Conservation (phyloP, 1,140 invertebrate genomes). For the Hirudo medicinalis region DNA sequence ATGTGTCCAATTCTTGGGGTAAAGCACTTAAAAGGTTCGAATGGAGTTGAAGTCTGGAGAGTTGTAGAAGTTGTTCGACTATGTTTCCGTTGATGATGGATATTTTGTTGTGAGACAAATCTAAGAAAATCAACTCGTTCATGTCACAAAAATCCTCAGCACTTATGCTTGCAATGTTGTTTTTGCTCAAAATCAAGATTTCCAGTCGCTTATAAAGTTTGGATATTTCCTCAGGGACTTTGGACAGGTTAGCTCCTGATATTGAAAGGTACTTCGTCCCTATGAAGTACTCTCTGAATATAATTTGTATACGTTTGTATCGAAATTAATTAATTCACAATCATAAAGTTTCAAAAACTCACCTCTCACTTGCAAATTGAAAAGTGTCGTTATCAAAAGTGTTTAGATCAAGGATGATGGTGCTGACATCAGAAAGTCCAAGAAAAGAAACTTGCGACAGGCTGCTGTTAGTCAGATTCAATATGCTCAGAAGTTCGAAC, state of each 20-base stretch:
- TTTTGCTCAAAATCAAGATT: conserved; percentile 1
- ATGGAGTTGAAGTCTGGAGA: background rate
- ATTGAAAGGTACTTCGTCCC: background rate
- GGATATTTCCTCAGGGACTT: conserved; percentile 2
- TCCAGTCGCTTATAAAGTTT: background rate
- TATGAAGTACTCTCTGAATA: background rate
- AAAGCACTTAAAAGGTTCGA: background rate
- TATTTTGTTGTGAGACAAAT: conserved; percentile 7
- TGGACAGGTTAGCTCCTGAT: background rate
- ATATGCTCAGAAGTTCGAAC: background rate
- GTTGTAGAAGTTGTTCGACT: background rate
- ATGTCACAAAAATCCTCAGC: background rate
- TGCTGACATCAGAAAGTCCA: background rate
- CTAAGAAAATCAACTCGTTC: background rate
- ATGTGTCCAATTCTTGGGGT: background rate
- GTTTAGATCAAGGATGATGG: background rate
- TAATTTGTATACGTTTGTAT: background rate
- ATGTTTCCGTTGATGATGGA: background rate
- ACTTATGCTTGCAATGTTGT: background rate
- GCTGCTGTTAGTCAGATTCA: background rate
- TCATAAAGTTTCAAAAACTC: background rate
- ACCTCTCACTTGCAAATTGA: background rate
- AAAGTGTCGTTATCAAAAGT: conserved; percentile 1
- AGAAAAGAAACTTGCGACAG: background rate
- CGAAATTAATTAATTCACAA: background rate